Base-by-base conservation (phyloP, 2,888 invertebrate species). In the Amaurobius ferox region DNA sequence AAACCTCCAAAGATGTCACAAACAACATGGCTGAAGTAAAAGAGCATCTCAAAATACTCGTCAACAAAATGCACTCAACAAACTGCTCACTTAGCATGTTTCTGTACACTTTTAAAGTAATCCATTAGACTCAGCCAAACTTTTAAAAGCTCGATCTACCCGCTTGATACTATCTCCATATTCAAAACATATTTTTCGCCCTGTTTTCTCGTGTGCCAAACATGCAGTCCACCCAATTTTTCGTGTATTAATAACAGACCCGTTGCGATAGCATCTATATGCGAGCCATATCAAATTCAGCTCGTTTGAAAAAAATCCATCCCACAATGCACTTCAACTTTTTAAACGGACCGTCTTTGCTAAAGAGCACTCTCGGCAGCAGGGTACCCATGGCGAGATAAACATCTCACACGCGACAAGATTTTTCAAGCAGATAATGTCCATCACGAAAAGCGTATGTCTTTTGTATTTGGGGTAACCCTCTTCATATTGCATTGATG, bases 401-500 rank as follows among this genome's bases (percentile, higher is more conserved):
- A 85, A 61, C 72, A 85, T 85, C 83, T 55, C 72, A 72, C 83
- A 85, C 83, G 83, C 80, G 80, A 26, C 81, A 40, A 81, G 81
- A 83, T 83, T 44, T 72, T 48, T 77, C 72, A 55, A 77, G 66
- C 32, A 78, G 77, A 85, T 83, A 77, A 55, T 30, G 48, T 35
- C 64, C 26, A 55, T 29, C 71, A 68, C 40, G 66, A 30, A 26
- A 30, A 23, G 48, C 30, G 79, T n/a, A n/a, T 30, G 35, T 30
- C 26, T 77, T 76, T 77, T 77, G 39, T 62, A 23, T 44, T 28
- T 40, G 13, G 13, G 35, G 23, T 40, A 30, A 66, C 64, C 19
- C 29, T 66, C 66, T 32, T 80, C 73, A 11, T 74, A 70, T 74
- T 68, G 48, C 83, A 71, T 66, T 66, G 64, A 72, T 67, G 77